Evolutionary conservation across 2,113 vertebrate species (phyloP).

Genomic region (Phalacrocorax brasilianus): DNA sequence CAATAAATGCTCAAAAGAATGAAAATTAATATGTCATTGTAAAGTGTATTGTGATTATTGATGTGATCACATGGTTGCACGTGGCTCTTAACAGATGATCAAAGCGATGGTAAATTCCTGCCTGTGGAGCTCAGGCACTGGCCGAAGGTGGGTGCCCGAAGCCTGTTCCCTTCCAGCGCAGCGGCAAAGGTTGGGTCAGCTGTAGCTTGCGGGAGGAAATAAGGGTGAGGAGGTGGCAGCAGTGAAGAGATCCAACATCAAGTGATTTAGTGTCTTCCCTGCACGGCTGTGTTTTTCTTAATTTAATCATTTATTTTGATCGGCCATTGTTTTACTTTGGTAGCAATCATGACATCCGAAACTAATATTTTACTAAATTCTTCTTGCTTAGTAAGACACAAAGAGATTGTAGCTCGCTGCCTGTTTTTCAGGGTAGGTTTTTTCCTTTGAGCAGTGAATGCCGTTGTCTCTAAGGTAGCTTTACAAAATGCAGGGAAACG

Average conservation of each 20-base stretch:
- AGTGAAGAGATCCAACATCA: neutral
- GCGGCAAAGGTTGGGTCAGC: neutral
- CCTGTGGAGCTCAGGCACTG: neutral
- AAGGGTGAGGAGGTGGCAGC: neutral
- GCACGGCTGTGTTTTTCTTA: neutral
- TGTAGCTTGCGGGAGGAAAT: neutral
- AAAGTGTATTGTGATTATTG: neutral
- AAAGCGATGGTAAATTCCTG: neutral
- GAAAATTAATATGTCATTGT: neutral
- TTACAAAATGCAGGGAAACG: neutral
- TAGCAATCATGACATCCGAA: neutral
- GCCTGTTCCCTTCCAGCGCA: neutral
- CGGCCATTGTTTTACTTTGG: neutral
- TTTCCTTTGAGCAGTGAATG: neutral
- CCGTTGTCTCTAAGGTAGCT: accelerated
- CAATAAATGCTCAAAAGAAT: neutral
- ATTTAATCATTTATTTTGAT: neutral
- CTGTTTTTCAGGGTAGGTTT: accelerated
- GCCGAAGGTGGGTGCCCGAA: neutral
- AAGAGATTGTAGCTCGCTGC: neutral
- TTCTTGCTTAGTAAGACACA: neutral
- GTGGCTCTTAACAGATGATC: neutral
- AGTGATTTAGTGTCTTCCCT: neutral
- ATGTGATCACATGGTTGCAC: neutral
- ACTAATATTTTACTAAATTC: neutral